phyloP scores from a whole-genome alignment of 2,888 invertebrate genomes.

The Emmelina monodactyla region DNA sequence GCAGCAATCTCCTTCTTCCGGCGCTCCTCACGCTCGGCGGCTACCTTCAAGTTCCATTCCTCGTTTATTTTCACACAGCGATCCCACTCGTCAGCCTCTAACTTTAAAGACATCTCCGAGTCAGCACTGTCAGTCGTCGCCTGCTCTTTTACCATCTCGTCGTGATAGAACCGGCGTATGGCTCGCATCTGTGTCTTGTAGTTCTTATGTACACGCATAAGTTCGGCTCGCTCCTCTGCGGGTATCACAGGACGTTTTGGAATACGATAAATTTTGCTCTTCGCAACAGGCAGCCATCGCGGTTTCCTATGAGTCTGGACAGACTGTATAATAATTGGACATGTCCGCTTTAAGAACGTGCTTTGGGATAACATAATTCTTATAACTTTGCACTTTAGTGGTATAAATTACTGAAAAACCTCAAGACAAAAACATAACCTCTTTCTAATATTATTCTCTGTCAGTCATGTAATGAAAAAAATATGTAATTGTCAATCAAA shows the following conservation, averaged over 20 bases:
- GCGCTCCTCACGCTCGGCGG: conserved; percentile 65
- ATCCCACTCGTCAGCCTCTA: conserved; percentile 71
- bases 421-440: too few species aligned
- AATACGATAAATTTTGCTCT: conserved; percentile 78
- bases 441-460: too few species aligned
- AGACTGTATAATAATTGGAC: conserved; percentile 37
- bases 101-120: conserved; percentile 59
- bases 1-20: conserved; percentile 52
- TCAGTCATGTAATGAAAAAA: too few species aligned
- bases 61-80: conserved; percentile 69
- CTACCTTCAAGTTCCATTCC: conserved; percentile 74
- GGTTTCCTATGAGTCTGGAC: conserved; percentile 72
- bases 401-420: too few species aligned
- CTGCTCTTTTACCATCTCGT: conserved; percentile 57
- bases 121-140: conserved; percentile 59
- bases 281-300: conserved; percentile 80
- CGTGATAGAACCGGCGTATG: conserved; percentile 57
- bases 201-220: conserved; percentile 72
- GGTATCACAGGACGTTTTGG: conserved; percentile 67
- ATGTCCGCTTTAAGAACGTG: conserved; percentile 30
- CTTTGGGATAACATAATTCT: conserved; percentile 23
- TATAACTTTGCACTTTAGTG: too few species aligned
- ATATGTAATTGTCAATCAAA: too few species aligned
- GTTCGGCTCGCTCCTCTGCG: conserved; percentile 71
- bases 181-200: conserved; percentile 72